phyloP scores from a whole-genome alignment of 2,888 invertebrate genomes.

The Cantharis rufa region DNA sequence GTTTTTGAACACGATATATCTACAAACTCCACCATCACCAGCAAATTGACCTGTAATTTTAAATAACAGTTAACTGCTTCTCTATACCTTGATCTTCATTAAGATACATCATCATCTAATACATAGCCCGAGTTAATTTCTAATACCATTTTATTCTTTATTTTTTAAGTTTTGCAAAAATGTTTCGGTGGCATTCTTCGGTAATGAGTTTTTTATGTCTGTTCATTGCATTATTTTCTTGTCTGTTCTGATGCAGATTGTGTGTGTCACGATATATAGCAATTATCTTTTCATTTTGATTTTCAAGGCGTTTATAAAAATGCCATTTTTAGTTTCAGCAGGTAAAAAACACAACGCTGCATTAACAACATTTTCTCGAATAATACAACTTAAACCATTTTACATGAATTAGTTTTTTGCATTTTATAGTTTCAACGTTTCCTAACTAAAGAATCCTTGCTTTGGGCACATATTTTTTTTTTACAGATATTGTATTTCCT shows the following conservation, averaged over 20 bases:
- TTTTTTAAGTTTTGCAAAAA: not conserved
- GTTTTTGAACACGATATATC: slow-evolving; percentile 12
- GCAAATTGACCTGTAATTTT: slow-evolving; percentile 23
- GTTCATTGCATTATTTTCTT: slow-evolving; percentile 5
- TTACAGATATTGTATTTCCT: not conserved
- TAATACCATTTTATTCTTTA: not conserved
- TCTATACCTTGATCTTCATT: slow-evolving; percentile 24
- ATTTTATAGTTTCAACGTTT: not conserved
- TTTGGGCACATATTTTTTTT: not conserved
- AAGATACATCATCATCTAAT: slow-evolving; percentile 27
- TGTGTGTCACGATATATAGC: slow-evolving; percentile 20
- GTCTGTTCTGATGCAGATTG: slow-evolving; percentile 9
- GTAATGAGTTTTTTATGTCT: not conserved
- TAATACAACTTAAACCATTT: not conserved
- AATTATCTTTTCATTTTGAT: slow-evolving; percentile 20
- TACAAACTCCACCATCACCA: slow-evolving; percentile 9
- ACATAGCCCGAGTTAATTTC: slow-evolving; percentile 1
- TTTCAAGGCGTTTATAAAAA: slow-evolving; percentile 2
- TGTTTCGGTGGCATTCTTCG: not conserved
- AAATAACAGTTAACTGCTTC: slow-evolving; percentile 24
- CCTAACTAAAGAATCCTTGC: not conserved
- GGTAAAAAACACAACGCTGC: not conserved
- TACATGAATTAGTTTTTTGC: not conserved
- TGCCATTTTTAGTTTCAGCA: slow-evolving; percentile 2
- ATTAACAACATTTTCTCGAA: not conserved